Conservation (phyloP, 2,888 invertebrate genomes). For the Torymus aiolomorphi region DNA sequence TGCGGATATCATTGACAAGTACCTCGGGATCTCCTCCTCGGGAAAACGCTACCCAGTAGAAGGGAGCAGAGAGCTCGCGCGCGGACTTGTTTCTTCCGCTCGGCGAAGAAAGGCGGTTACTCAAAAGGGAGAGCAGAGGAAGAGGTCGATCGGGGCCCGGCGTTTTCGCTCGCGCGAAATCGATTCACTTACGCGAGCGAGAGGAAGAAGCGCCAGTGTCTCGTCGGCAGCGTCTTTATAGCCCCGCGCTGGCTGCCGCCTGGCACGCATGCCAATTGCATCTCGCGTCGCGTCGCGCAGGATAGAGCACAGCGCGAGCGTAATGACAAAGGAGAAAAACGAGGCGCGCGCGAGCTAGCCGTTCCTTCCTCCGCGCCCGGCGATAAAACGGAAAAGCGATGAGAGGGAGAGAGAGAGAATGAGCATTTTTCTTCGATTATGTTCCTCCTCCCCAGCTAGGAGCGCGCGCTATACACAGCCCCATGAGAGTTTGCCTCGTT, state of each 20-base stretch:
- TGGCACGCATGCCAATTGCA: constrained; percentile 64
- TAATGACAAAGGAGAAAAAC: constrained; percentile 34
- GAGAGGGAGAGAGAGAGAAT: constrained; percentile 19
- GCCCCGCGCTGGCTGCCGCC: constrained; percentile 43
- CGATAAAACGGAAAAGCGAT: constrained; percentile 49
- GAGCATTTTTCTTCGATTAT: constrained; percentile 42
- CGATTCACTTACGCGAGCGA: constrained; percentile 58
- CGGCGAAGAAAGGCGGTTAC: too few relatives aligned
- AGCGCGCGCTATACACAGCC: too few relatives aligned
- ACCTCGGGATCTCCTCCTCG: too few relatives aligned
- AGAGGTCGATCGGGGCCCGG: not conserved
- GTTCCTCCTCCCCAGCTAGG: not conserved
- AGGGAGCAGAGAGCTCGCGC: too few relatives aligned
- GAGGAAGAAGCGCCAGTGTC: too few relatives aligned
- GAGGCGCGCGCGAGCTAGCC: not conserved
- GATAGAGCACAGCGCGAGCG: not conserved
- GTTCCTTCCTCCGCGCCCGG: not conserved
- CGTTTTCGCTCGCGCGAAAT: constrained; percentile 61
- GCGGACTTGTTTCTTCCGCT: too few relatives aligned
- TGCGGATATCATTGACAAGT: too few relatives aligned
- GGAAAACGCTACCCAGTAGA: too few relatives aligned
- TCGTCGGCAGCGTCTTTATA: constrained; percentile 57
- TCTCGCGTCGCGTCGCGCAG: constrained; percentile 9
- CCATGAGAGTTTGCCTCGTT: constrained; percentile 54
- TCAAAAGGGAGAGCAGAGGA: not conserved